Base-by-base conservation (phyloP, 2,797 vertebrate genomes). In the Monodelphis domestica region DNA sequence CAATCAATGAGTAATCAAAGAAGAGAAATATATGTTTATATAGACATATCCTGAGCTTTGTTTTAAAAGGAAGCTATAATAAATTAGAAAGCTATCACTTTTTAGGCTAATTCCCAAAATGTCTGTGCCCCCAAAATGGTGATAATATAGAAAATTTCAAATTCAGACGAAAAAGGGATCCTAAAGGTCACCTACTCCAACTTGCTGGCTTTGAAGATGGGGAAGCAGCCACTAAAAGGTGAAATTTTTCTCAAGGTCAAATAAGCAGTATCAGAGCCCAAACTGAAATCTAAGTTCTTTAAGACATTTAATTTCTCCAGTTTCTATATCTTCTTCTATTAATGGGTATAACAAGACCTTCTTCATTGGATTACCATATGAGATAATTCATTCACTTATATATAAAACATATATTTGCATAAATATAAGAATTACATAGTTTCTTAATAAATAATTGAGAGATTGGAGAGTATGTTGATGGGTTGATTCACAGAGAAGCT, bases 41-140 rank as follows among this genome's bases (percentile, higher is more conserved):
- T 33, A 30, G 28, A 92, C 17, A 89, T 0, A 0, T 17, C n/a
- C 51, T 51, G 54, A 30, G 29, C 84, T 91, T 94, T 89, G 51
- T 90, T 93, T n/a, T 89, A 92, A 92, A n/a, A 63, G 53, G 52
- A 45, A 94, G 87, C 33, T 95, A 84, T 12, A 89, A 26, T 29
- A 93, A 88, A 70, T 28, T 91, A 91, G 45, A 28, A n/a, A 26
- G 10, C 52, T 89, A 63, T 50, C 21, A 54, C 70, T 45, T 45
- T 84, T 50, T 70, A 50, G 30, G 14, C n/a, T 89, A 33, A 91
- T 55, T 1, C 3, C 51, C 63, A 92, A 2, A 51, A 89, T 38
- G 38, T 2, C 38, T 78, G 28, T 56, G n/a, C 53, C 26, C 33
- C n/a, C n/a, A 70, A 78, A 78, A 24, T 78, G 9, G 9, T 45